These are phyloP conservation scores for Nannoperca obscura DNA, from an alignment of 2,797 vertebrate species.

Conservation along the genomic window DNA sequence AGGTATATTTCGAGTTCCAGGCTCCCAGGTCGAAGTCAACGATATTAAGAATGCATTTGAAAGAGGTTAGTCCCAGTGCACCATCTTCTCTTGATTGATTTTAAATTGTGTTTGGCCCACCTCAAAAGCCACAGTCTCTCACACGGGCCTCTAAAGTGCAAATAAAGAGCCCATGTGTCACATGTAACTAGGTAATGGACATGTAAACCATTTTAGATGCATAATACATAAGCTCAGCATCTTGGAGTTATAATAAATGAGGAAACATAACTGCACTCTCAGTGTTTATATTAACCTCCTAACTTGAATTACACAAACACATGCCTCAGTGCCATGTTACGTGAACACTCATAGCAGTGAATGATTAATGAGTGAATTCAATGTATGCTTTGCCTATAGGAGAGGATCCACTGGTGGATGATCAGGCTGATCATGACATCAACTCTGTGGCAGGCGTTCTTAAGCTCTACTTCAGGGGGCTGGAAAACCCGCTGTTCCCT, in stretches of 20 bases:
- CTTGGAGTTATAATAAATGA: constrained; percentile 34
- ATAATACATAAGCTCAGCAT: constrained; percentile 60
- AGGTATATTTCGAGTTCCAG: constrained; percentile 98
- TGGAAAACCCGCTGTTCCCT: constrained; percentile 98
- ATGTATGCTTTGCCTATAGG: constrained; percentile 63
- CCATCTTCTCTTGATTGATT: constrained; percentile 72
- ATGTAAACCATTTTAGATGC: constrained; percentile 54
- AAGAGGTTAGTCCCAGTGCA: constrained; percentile 88
- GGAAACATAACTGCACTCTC: constrained; percentile 30
- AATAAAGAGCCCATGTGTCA: constrained; percentile 48
- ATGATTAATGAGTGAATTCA: constrained; percentile 40
- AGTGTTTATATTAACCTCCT: constrained; percentile 41
- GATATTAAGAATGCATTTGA: constrained; percentile 99
- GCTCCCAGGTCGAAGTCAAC: constrained; percentile 99
- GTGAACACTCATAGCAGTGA: constrained; percentile 11
- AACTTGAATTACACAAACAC: constrained; percentile 26
- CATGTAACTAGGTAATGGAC: constrained; percentile 55
- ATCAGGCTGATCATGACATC: constrained; percentile 88
- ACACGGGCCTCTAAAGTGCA: constrained; percentile 65
- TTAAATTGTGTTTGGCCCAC: constrained; percentile 72
- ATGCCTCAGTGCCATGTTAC: constrained; percentile 14
- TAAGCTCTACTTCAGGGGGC: constrained; percentile 98
- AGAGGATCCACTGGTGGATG: constrained; percentile 81
- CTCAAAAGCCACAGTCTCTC: constrained; percentile 60
- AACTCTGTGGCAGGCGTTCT: constrained; percentile 98